phyloP scores from a whole-genome alignment of 2,113 vertebrate genomes.

The Thamnophis sirtalis region DNA sequence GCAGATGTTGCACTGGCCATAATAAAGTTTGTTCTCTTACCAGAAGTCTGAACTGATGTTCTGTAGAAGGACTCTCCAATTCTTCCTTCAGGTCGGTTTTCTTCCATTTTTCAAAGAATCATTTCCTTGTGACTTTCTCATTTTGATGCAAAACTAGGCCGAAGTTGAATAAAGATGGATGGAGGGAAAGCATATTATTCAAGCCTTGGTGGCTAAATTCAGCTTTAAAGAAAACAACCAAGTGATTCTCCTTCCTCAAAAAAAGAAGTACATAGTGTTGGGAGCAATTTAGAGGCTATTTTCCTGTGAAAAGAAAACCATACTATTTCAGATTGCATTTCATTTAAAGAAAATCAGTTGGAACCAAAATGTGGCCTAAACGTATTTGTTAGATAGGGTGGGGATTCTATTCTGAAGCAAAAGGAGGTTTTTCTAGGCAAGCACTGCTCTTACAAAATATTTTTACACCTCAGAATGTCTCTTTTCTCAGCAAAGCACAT shows the following conservation, averaged over 20 bases:
- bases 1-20: neutral
- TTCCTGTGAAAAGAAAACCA: neutral
- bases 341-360: neutral
- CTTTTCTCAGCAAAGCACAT: neutral
- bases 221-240: neutral
- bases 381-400: neutral
- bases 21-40: neutral
- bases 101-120: neutral
- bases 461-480: neutral
- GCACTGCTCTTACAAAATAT: neutral
- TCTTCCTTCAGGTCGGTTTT: neutral
- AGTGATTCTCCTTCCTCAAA: neutral
- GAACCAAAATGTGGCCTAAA: neutral
- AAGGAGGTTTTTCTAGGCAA: neutral
- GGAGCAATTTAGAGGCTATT: neutral
- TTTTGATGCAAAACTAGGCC: neutral
- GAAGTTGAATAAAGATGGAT: neutral
- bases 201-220: neutral
- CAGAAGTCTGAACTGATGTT: neutral
- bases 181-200: neutral
- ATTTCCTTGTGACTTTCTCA: neutral
- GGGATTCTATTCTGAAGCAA: neutral
- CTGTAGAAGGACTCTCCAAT: neutral
- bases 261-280: neutral
- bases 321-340: neutral